phyloP scores from a whole-genome alignment of 2,113 vertebrate species.

The Notiomystis cincta region DNA sequence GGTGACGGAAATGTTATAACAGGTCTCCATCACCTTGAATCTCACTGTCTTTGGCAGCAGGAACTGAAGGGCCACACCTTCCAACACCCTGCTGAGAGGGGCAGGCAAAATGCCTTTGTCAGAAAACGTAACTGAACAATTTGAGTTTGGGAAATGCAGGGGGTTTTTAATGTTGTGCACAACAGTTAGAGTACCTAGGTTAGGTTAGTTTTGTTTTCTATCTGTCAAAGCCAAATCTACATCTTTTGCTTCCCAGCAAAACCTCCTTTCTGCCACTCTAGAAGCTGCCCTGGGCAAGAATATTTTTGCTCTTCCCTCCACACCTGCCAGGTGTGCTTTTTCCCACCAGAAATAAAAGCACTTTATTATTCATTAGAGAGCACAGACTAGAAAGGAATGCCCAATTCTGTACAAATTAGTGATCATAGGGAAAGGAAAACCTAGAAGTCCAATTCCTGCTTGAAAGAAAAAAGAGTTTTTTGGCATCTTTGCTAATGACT shows the following conservation, averaged over 20 bases:
- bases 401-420: neutral
- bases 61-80: neutral
- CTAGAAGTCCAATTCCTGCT: neutral
- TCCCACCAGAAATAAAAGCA: neutral
- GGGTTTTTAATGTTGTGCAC: neutral
- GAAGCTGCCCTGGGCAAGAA: neutral
- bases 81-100: accelerated
- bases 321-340: neutral
- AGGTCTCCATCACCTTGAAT: neutral
- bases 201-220: neutral
- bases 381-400: neutral
- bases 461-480: neutral
- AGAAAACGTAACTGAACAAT: neutral
- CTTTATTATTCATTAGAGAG: neutral
- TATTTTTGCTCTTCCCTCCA: neutral
- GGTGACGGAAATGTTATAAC: neutral
- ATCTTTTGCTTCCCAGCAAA: neutral
- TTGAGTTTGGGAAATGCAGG: neutral
- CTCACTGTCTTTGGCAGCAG: neutral
- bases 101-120: neutral
- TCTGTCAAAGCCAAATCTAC: neutral
- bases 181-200: neutral
- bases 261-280: neutral
- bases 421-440: neutral
- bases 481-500: neutral